Conservation (phyloP, 2,113 vertebrate genomes). For the Rutilus rutilus region DNA sequence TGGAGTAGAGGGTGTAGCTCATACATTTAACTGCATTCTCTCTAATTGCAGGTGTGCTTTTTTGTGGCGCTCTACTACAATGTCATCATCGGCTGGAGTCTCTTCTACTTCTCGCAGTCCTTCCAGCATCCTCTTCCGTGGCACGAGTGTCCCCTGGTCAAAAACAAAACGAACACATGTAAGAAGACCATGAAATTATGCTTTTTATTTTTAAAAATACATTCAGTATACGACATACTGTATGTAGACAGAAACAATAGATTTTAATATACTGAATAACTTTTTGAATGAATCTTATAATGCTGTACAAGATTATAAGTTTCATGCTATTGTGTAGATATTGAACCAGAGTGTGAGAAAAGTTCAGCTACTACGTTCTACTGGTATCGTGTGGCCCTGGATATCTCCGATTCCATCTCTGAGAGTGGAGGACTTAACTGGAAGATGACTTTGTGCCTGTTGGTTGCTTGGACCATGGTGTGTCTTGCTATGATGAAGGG, state of each 20-base stretch:
- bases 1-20: neutral
- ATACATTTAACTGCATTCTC: neutral
- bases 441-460: constrained; percentile 93
- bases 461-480: constrained; percentile 91
- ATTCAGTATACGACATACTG: neutral
- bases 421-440: constrained; percentile 94
- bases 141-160: constrained; percentile 93
- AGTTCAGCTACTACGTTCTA: constrained; percentile 97
- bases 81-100: constrained; percentile 97
- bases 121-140: constrained; percentile 96
- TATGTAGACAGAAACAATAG: neutral
- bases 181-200: constrained; percentile 61
- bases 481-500: constrained; percentile 98
- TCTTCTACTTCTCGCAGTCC: constrained; percentile 98
- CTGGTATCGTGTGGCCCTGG: constrained; percentile 94
- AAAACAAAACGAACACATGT: constrained; percentile 89
- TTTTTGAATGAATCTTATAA: neutral
- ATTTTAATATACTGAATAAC: neutral
- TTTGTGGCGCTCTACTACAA: constrained; percentile 99
- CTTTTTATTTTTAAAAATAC: neutral
- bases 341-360: constrained; percentile 94
- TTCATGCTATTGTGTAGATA: constrained; percentile 71
- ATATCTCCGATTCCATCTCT: constrained; percentile 91
- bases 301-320: neutral
- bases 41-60: constrained; percentile 84